Base-by-base conservation (phyloP, 2,888 invertebrate species). In the Sycophila texana region DNA sequence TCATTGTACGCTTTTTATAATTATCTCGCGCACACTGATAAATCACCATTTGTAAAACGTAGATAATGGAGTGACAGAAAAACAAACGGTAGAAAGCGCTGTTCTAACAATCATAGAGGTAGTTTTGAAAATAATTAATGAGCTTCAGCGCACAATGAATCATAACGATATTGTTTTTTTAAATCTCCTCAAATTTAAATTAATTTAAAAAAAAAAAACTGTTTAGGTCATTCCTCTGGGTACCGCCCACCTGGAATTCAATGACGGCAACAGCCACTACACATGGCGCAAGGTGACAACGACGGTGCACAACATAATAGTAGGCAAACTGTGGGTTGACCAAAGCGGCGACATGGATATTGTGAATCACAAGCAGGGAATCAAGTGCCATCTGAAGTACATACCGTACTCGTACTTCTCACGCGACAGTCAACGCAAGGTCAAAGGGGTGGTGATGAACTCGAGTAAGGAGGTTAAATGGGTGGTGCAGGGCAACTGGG, bases 271-370 rank as follows among this genome's bases (percentile, higher is more conserved):
- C 57, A 96, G 97, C 91, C 97, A 97, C 89, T 99, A 97, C 92
- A 96, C 98, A 10, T 99, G 99, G 98, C 94, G 98, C 84, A 99
- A 99, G 93, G 96, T 99, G 73, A 99, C 98, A 26, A 99, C 99
- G 26, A 99, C 99, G 5, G 98, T 99, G 71, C 99, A 99, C 92
- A 99, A 99, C 91, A 99, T 99, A 87, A 99, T 99, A 86, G 99
- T 99, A 79, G 99, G 99, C 83, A 98, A 97, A 91, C 92, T 99
- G 85, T 99, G 99, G 99, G 98, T 99, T 79, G 99, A 99, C 92
- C 98, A 99, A 91, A 98, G 99, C 90, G 99, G 99, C 65, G 99
- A 99, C 90, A 99, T 98, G 97, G 98, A 99, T 91, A 99, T 99
- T 83, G 93, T 94, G 80, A 99, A 99, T 89, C 95, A 96, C 83